These are phyloP conservation scores for Vulpes lagopus DNA, from an alignment of 2,113 vertebrate species.

Conservation along the genomic window DNA sequence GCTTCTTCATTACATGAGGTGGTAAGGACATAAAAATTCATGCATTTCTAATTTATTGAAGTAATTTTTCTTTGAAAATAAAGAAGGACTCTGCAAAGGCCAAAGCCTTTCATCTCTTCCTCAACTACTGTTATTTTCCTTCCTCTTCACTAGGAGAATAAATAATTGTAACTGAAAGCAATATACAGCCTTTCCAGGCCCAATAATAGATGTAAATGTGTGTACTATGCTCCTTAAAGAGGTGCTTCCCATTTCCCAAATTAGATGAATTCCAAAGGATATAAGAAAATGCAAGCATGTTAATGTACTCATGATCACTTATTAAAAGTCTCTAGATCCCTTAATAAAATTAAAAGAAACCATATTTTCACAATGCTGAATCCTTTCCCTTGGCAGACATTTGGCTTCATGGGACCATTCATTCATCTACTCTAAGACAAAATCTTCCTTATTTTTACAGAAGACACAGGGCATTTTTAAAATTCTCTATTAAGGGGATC, in stretches of 20 bases:
- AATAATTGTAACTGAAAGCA: neutral
- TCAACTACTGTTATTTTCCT: neutral
- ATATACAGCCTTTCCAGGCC: neutral
- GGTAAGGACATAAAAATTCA: neutral
- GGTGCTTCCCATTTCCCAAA: neutral
- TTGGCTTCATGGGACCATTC: neutral
- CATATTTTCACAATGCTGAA: neutral
- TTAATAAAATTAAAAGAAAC: neutral
- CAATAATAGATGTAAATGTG: neutral
- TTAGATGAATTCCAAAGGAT: neutral
- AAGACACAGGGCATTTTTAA: neutral
- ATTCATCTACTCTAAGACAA: neutral
- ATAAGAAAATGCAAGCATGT: neutral
- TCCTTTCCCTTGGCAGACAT: neutral
- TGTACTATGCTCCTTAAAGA: neutral
- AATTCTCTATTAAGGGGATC: neutral
- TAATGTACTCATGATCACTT: neutral
- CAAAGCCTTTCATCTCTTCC: neutral
- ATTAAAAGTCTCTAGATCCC: neutral
- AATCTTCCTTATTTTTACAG: neutral
- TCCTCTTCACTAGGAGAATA: neutral
- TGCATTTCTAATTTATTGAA: neutral
- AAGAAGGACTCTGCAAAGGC: neutral
- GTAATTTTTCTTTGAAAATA: constrained; percentile 19
- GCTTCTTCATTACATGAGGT: neutral